Evolutionary conservation across 1,140 invertebrate genomes (phyloP).

Genomic region (Cotesia chilonis): DNA sequence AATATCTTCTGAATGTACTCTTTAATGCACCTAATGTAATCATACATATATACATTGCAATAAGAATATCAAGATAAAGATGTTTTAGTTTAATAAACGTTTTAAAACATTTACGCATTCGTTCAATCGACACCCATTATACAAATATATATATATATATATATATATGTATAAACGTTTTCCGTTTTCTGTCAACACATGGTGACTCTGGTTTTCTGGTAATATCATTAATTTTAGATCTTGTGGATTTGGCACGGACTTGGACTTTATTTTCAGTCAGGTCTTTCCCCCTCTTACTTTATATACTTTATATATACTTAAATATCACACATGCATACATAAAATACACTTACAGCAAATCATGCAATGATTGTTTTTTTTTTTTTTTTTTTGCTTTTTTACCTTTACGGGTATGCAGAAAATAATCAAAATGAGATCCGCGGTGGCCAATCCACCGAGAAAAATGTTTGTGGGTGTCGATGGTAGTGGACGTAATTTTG

Average conservation of each 20-base stretch:
- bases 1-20: too few relatives aligned
- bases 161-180: too few relatives aligned
- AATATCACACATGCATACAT: not conserved
- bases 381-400: too few relatives aligned
- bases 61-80: not conserved
- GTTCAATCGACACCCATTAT: constrained; percentile 14
- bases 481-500: constrained; percentile 68
- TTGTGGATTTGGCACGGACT: constrained; percentile 30
- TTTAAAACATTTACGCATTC: not conserved
- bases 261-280: constrained; percentile 28
- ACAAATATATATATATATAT: too few relatives aligned
- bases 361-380: too few relatives aligned
- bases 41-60: not conserved
- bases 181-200: not conserved
- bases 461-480: constrained; percentile 75
- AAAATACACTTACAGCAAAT: not conserved
- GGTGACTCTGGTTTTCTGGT: constrained; percentile 17
- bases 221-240: constrained; percentile 29
- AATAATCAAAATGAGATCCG: constrained; percentile 76
- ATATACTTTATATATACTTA: not conserved
- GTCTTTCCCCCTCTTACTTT: constrained; percentile 7
- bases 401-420: constrained; percentile 82
- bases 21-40: too few relatives aligned
- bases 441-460: constrained; percentile 74
- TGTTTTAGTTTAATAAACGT: not conserved